A percentile compares a stretch with the other conserved stretches of the same genome.
Conservation (phyloP, 2,113 vertebrate genomes). For the Zosterops borbonicus region DNA sequence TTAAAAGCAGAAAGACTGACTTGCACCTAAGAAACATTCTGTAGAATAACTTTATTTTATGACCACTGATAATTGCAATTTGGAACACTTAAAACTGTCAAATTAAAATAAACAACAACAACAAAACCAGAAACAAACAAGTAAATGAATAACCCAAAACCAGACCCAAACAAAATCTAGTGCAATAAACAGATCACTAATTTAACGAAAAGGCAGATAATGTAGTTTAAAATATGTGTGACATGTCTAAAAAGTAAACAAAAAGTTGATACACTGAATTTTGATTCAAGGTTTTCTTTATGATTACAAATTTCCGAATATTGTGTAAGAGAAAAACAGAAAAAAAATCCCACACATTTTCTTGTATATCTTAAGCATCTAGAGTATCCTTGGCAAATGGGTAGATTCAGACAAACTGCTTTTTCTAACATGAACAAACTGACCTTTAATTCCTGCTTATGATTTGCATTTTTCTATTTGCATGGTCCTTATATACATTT, state of each 20-base stretch:
- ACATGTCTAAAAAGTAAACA: neutral
- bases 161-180: neutral
- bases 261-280: neutral
- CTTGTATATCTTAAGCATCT: neutral
- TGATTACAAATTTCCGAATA: neutral
- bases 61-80: slow-evolving; percentile 39
- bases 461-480: neutral
- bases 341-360: neutral
- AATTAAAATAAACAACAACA: slow-evolving; percentile 9
- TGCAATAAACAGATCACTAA: neutral
- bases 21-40: neutral
- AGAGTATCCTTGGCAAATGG: neutral
- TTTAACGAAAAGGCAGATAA: slow-evolving; percentile 33
- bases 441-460: neutral
- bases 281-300: neutral
- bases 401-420: neutral
- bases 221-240: neutral
- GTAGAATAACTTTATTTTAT: slow-evolving; percentile 14
- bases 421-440: neutral
- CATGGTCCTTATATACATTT: neutral
- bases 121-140: neutral
- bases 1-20: neutral
- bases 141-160: neutral
- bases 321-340: neutral
- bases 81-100: slow-evolving; percentile 22